Evolutionary conservation across 2,797 vertebrate genomes (phyloP), one percentile per base, ranked within the genome.

Genomic region (Melanotaenia maccullochi): DNA sequence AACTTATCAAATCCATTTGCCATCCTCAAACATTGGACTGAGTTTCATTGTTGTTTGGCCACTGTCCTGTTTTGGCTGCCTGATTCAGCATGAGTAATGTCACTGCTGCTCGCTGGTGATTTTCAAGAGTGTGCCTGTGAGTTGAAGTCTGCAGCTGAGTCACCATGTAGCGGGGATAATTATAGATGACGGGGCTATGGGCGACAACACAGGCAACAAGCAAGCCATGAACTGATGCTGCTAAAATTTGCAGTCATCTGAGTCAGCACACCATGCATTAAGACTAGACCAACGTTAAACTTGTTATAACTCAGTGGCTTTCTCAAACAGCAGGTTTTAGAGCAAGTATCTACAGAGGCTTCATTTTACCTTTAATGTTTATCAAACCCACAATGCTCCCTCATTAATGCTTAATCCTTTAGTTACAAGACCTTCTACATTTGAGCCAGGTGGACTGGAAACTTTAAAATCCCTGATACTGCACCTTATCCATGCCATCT

Each of bases 171-270:
- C 82, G 52, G 73, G 85, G 64, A 76, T 90, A 87, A 91, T 88
- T 80, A 78, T 80, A 83, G 84, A 75, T 87, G 90, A 91, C 90
- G 86, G 87, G 13, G 35, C 83, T 76, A 73, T n/a, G 40, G 87
- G 81, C 68, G 57, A 84, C 78, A 65, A 82, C 84, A 65, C 75
- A 87, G 68, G 89, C 81, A 86, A 74, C 85, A 83, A 84, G 65
- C 65, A 78, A 70, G 32, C 55, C 73, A 56, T 82, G 73, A 89
- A 84, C 60, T 88, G 84, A 90, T 87, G 85, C 68, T 61, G 76
- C 79, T 78, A 82, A 89, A 89, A 86, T 79, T 87, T 87, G 87
- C 84, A 84, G 86, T 91, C 89, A 91, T 90, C 71, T 73, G 87
- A 85, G 84, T 88, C 88, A 90, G 87, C 86, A 85, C 65, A 69